Evolutionary conservation across 2,888 invertebrate species (phyloP).

Genomic region (Chrysolina americana): DNA sequence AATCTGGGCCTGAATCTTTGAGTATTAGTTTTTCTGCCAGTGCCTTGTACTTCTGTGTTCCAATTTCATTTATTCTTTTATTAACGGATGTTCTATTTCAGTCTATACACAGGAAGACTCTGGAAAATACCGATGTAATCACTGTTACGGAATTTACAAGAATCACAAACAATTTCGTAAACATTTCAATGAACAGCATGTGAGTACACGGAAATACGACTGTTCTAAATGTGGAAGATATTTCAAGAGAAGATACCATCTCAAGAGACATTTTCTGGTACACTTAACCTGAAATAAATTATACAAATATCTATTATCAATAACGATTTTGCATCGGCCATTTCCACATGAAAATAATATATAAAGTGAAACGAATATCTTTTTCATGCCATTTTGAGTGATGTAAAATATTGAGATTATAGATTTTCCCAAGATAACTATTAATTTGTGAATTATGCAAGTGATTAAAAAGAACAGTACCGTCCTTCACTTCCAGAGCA

Average conservation of each 20-base stretch:
- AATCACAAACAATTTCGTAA: conserved; percentile 42
- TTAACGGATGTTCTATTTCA: not conserved
- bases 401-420: too few species aligned
- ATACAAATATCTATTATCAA: not conserved
- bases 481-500: too few species aligned
- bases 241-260: conserved; percentile 82
- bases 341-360: not conserved
- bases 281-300: not conserved
- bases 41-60: too few species aligned
- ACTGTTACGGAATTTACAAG: conserved; percentile 38
- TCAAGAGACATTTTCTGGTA: conserved; percentile 74
- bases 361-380: too few species aligned
- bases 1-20: too few species aligned
- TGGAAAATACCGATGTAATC: conserved; percentile 27
- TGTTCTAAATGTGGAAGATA: conserved; percentile 53
- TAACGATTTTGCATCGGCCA: too few species aligned
- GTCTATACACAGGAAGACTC: not conserved
- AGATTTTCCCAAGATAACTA: too few species aligned
- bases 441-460: too few species aligned
- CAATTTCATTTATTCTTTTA: too few species aligned
- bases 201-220: conserved; percentile 23
- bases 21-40: too few species aligned
- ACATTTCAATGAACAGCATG: conserved; percentile 44
- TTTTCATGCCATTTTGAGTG: not conserved
- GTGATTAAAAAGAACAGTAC: too few species aligned